Conservation (phyloP, 1,140 invertebrate species). For the Orchestia grillus region DNA sequence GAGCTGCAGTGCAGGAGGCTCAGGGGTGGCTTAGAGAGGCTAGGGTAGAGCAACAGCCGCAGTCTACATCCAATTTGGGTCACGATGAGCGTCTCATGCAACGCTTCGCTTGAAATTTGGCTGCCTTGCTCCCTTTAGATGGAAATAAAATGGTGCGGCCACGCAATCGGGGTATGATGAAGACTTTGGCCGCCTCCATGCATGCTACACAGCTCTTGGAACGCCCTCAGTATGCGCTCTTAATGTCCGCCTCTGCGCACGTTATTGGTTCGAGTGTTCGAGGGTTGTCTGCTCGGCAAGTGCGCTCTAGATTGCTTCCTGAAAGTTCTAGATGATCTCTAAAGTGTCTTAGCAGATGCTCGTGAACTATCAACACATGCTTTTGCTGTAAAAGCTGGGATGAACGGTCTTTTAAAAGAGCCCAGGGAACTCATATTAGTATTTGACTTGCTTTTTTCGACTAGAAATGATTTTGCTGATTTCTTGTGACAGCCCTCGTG, state of each 20-base stretch:
- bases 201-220: not conserved
- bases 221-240: not conserved
- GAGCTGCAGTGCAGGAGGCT: too few relatives aligned
- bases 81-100: slow-evolving; percentile 40
- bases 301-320: not conserved
- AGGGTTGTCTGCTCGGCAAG: not conserved
- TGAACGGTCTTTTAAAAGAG: too few relatives aligned
- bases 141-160: slow-evolving; percentile 4
- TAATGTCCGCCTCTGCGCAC: not conserved
- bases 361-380: not conserved
- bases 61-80: slow-evolving; percentile 25
- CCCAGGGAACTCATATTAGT: too few relatives aligned
- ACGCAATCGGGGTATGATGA: not conserved
- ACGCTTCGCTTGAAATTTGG: slow-evolving; percentile 30
- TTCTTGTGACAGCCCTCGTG: too few relatives aligned
- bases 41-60: not conserved
- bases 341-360: not conserved
- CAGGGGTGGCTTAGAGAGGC: too few relatives aligned
- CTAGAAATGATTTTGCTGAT: too few relatives aligned
- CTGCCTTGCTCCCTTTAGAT: not conserved
- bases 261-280: not conserved
- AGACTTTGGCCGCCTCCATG: not conserved
- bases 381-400: too few relatives aligned
- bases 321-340: not conserved
- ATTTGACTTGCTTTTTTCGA: too few relatives aligned